Base-by-base conservation (phyloP, 92 coral and sea anemone species). In the Zoanthus solanderi region DNA sequence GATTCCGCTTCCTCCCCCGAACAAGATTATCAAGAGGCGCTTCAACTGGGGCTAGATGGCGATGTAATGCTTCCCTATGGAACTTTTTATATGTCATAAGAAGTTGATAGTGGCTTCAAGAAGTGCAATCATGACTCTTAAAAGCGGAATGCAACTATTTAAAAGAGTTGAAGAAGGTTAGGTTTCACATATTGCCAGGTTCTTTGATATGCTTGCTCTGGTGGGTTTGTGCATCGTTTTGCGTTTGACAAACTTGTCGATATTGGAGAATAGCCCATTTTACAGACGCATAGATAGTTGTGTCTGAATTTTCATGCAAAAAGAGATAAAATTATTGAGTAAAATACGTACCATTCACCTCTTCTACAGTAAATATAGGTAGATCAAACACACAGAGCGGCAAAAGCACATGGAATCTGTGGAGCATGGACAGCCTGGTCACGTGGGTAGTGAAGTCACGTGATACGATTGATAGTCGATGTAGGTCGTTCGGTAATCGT, bases 121-220 rank as follows among this genome's bases (percentile, higher is more conserved):
- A 61, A 61, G 68, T 61, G 68, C 68, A 61, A 61, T 61, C 68
- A 61, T 61, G 68, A 61, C 68, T 61, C 68, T 61, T 61, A 61
- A 61, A 61, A 61, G 68, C 68, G 68, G 68, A 61, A 61, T 61
- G 68, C 68, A 61, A 61, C 68, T 61, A 61, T 61, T 61, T 61
- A 61, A 61, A 61, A 61, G 68, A 61, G 68, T 61, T 61, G 68
- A 61, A 61, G 68, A 61, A 61, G 68, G 68, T 61, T 61, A 61
- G 68, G 68, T 61, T 61, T 61, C 68, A 61, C 68, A 61, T 61
- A 61, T 61, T 61, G 68, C 68, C 68, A 61, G 68, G 68, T 61
- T 61, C 68, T 61, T 61, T 61, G 68, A 61, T 61, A 61, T 61
- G 68, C 68, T 61, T 61, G 68, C 68, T 61, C 68, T 61, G 68